These are phyloP conservation scores for Azorinus chamasolen DNA, from an alignment of 2,888 invertebrate species.

Conservation along the genomic window DNA sequence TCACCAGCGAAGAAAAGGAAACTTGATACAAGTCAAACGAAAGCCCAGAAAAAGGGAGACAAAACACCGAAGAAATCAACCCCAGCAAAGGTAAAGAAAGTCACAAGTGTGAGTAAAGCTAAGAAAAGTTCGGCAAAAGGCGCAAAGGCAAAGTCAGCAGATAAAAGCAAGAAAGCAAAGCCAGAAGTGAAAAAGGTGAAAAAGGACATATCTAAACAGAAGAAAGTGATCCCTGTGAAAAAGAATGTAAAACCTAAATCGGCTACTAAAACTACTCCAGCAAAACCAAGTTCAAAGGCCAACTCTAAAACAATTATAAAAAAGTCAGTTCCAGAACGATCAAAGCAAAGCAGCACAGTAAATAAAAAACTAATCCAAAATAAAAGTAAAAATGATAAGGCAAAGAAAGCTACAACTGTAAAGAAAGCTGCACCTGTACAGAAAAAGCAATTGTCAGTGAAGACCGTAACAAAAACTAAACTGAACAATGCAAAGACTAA, in stretches of 20 bases:
- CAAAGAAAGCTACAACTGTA: too few relatives aligned
- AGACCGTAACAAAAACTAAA: too few relatives aligned
- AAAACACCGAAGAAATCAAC: constrained; percentile 25
- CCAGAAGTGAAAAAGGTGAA: neutral
- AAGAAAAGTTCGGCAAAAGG: constrained; percentile 11
- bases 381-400: too few relatives aligned
- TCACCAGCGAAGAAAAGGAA: constrained; percentile 35
- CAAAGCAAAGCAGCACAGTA: too few relatives aligned
- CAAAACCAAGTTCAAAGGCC: neutral
- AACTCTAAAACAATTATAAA: too few relatives aligned
- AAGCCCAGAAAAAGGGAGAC: too few relatives aligned
- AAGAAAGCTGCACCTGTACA: too few relatives aligned
- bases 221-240: constrained; percentile 1
- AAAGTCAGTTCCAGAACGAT: too few relatives aligned
- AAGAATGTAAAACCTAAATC: constrained; percentile 23
- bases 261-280: constrained; percentile 4
- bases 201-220: neutral
- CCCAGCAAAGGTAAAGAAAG: constrained; percentile 23
- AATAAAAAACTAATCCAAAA: too few relatives aligned
- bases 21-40: constrained; percentile 1
- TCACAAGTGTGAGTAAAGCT: neutral
- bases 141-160: constrained; percentile 17
- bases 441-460: too few relatives aligned
- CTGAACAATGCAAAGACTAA: too few relatives aligned
- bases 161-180: neutral